A percentile compares a stretch with the other conserved stretches of the same genome.
These are phyloP conservation scores for Saguinus imperator DNA, from an alignment of 2,113 vertebrate species.

Conservation along the genomic window DNA sequence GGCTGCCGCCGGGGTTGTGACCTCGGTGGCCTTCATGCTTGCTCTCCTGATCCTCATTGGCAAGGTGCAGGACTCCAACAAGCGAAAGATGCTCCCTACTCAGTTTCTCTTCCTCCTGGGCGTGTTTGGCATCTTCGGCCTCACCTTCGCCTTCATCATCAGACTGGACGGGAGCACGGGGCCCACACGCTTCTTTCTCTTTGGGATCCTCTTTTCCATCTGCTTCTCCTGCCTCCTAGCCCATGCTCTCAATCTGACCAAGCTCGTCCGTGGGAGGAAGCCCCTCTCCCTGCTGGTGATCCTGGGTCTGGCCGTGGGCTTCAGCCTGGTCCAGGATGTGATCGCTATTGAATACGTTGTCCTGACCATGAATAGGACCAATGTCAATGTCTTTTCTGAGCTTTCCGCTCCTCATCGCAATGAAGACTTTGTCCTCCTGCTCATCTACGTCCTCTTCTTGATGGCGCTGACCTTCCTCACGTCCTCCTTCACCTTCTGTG, in stretches of 20 bases:
- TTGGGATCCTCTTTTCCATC: conserved; percentile 90
- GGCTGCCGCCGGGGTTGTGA: conserved; percentile 86
- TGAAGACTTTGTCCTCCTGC: conserved; percentile 91
- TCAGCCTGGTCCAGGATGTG: conserved; percentile 90
- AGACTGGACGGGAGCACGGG: conserved; percentile 83
- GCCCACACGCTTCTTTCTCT: conserved; percentile 93
- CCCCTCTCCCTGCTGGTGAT: conserved; percentile 84
- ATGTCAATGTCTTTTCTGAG: fast-evolving
- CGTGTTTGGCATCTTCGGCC: conserved; percentile 89
- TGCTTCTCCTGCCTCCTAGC: conserved; percentile 93
- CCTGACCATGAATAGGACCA: conserved; percentile 81
- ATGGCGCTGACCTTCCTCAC: conserved; percentile 85
- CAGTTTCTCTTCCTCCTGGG: conserved; percentile 90
- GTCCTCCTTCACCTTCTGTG: conserved; percentile 84
- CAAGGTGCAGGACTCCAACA: conserved; percentile 85
- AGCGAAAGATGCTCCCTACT: conserved; percentile 81
- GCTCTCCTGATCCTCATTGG: conserved; percentile 84
- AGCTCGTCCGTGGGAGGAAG: conserved; percentile 84
- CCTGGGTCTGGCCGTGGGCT: conserved; percentile 83
- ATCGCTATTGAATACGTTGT: conserved; percentile 89
- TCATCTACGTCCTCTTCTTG: conserved; percentile 92
- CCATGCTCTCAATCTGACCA: conserved; percentile 84
- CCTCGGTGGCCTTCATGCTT: conserved; percentile 84
- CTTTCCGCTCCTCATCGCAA: conserved; percentile 42
- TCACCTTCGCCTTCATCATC: conserved; percentile 94